Conservation (phyloP, 2,113 vertebrate species). For the Eonycteris spelaea region DNA sequence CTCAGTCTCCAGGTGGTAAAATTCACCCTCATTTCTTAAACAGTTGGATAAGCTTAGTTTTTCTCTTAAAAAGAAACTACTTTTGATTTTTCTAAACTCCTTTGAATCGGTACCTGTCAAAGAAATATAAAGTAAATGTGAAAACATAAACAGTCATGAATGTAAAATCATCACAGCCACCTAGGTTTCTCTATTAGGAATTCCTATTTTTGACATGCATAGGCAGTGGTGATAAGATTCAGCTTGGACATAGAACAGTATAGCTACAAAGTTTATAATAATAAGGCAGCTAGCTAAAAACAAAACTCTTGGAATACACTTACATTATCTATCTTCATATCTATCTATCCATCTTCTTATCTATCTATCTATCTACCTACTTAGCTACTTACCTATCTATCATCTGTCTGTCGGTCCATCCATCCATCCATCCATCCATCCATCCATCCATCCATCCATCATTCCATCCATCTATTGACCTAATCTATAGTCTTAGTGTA, state of each 20-base stretch:
- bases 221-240: background rate
- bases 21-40: background rate
- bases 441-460: background rate
- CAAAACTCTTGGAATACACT: background rate
- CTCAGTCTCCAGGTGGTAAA: background rate
- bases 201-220: background rate
- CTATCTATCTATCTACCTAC: background rate
- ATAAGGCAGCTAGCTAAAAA: background rate
- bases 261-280: background rate
- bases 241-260: background rate
- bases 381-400: background rate
- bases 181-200: background rate
- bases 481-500: background rate
- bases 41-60: background rate
- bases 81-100: background rate
- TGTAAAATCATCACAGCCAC: background rate
- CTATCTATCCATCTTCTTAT: background rate
- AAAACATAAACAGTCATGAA: background rate
- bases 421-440: background rate
- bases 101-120: background rate
- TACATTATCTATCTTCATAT: background rate
- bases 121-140: background rate
- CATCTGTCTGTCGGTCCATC: no score
- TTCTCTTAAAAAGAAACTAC: background rate
- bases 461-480: background rate